Conservation (phyloP, 2,113 vertebrate species). For the Struthio camelus region DNA sequence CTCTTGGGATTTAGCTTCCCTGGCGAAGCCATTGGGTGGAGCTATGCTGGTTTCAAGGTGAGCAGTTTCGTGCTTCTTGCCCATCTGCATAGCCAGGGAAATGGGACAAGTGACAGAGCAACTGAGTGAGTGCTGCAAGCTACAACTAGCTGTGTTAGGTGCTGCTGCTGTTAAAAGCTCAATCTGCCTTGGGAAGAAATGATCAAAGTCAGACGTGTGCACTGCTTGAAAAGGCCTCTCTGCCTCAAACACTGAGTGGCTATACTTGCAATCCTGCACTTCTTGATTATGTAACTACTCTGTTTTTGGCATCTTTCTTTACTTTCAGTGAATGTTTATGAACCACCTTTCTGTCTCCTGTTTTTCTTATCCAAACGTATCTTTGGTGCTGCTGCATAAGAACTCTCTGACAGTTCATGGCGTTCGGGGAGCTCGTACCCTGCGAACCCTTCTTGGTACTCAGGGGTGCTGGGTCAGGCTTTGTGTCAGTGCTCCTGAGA, state of each 20-base stretch:
- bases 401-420: background rate
- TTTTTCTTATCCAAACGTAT: background rate
- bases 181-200: background rate
- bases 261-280: background rate
- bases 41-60: background rate
- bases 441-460: background rate
- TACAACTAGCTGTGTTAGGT: background rate
- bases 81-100: background rate
- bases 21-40: background rate
- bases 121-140: background rate
- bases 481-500: background rate
- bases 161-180: background rate
- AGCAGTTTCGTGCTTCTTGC: background rate
- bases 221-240: background rate
- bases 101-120: background rate
- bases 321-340: background rate
- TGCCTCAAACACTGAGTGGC: background rate
- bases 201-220: background rate
- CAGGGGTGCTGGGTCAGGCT: background rate
- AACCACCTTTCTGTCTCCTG: background rate
- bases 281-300: background rate
- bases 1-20: background rate
- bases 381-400: background rate
- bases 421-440: background rate
- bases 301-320: background rate